Evolutionary conservation across 2,797 vertebrate genomes (phyloP).

Genomic region (Prionace glauca): DNA sequence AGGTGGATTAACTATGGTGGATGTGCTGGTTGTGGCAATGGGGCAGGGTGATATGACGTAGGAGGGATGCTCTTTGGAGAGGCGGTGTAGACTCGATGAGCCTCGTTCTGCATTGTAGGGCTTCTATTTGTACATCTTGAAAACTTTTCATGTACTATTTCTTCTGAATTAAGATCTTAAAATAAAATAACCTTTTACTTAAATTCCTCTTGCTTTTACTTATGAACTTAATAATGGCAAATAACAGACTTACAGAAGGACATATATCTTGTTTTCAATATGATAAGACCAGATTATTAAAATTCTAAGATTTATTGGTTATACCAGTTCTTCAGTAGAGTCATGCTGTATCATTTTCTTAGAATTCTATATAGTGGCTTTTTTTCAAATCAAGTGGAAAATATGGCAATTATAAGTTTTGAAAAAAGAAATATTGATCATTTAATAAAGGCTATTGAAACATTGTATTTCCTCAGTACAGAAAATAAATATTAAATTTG

Average conservation of each 20-base stretch:
- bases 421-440: neutral
- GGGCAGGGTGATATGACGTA: too few relatives aligned
- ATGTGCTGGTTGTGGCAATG: too few relatives aligned
- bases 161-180: neutral
- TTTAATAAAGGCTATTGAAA: neutral
- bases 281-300: neutral
- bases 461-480: neutral
- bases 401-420: neutral
- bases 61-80: too few relatives aligned
- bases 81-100: too few relatives aligned
- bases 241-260: neutral
- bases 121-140: neutral
- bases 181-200: neutral
- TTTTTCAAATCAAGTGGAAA: neutral
- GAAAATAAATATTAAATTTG: neutral
- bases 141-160: neutral
- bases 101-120: too few relatives aligned
- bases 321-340: neutral
- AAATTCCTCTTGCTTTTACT: neutral
- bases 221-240: neutral
- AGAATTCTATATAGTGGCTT: neutral
- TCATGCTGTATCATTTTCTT: neutral
- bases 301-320: neutral
- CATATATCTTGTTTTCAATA: neutral
- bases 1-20: too few relatives aligned